Evolutionary conservation across 2,888 invertebrate genomes (phyloP).

Genomic region (Cetonia aurata): DNA sequence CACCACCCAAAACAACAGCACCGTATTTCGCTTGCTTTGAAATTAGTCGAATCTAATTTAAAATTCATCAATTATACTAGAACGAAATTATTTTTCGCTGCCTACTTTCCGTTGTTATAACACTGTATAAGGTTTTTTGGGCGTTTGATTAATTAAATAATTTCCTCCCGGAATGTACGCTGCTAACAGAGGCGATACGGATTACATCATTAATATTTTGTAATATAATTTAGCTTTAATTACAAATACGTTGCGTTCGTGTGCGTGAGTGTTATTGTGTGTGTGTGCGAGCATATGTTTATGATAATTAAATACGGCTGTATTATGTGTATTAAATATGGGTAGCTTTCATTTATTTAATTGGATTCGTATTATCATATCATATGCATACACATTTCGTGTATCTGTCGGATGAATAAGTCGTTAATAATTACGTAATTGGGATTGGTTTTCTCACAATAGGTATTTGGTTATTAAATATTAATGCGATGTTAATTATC

Average conservation of each 20-base stretch:
- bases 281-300: conserved; percentile 8
- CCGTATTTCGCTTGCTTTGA: background rate
- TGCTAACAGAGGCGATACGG: background rate
- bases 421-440: no score
- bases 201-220: conserved; percentile 32
- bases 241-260: background rate
- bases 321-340: background rate
- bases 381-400: background rate
- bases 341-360: conserved; percentile 16
- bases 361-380: conserved; percentile 8
- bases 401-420: no score
- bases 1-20: background rate
- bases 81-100: conserved; percentile 18
- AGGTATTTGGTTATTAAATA: no score
- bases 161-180: conserved; percentile 5
- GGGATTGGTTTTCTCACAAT: no score
- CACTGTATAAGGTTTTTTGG: conserved; percentile 10
- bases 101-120: no score
- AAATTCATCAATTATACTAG: conserved; percentile 22
- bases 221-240: conserved; percentile 30
- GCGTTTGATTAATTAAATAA: conserved; percentile 35
- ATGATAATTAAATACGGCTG: background rate
- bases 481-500: no score
- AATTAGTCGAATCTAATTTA: conserved; percentile 29
- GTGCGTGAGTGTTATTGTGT: conserved; percentile 1